Evolutionary conservation across 2,888 invertebrate genomes (phyloP).

Genomic region (Tortrix viridana): DNA sequence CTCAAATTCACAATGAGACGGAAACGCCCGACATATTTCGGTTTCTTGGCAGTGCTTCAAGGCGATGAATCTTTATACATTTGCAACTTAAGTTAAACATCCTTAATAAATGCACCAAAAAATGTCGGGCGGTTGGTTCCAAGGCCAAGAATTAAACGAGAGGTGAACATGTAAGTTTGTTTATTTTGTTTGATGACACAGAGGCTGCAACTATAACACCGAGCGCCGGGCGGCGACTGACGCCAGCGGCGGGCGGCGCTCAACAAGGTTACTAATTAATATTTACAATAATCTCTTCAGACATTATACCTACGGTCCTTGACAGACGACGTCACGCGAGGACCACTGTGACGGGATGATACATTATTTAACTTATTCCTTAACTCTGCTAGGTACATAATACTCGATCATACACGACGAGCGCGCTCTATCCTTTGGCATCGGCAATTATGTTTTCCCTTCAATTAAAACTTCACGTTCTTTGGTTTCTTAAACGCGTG

Average conservation of each 20-base stretch:
- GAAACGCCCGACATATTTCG: no score
- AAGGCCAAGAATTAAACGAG: slow-evolving; percentile 28
- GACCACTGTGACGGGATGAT: background rate
- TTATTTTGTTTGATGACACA: slow-evolving; percentile 39
- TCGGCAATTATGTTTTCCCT: background rate
- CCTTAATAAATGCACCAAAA: no score
- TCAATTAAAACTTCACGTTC: slow-evolving; percentile 14
- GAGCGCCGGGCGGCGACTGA: slow-evolving; percentile 33
- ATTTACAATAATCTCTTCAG: slow-evolving; percentile 33
- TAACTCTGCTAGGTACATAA: slow-evolving; percentile 16
- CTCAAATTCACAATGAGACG: no score
- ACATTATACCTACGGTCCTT: slow-evolving; percentile 18
- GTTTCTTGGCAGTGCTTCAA: no score
- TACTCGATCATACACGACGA: slow-evolving; percentile 10
- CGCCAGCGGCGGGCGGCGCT: slow-evolving; percentile 9
- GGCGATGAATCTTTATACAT: no score
- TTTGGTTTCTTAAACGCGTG: slow-evolving; percentile 32
- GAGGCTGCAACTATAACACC: slow-evolving; percentile 29
- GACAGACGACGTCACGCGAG: slow-evolving; percentile 14
- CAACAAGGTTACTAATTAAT: slow-evolving; percentile 31
- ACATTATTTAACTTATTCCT: slow-evolving; percentile 3
- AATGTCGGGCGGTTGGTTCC: background rate
- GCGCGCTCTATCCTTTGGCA: slow-evolving; percentile 25
- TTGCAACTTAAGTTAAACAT: no score
- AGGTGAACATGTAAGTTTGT: slow-evolving; percentile 41